Base-by-base conservation (phyloP, 2,888 invertebrate genomes). In the Melipona beecheii region DNA sequence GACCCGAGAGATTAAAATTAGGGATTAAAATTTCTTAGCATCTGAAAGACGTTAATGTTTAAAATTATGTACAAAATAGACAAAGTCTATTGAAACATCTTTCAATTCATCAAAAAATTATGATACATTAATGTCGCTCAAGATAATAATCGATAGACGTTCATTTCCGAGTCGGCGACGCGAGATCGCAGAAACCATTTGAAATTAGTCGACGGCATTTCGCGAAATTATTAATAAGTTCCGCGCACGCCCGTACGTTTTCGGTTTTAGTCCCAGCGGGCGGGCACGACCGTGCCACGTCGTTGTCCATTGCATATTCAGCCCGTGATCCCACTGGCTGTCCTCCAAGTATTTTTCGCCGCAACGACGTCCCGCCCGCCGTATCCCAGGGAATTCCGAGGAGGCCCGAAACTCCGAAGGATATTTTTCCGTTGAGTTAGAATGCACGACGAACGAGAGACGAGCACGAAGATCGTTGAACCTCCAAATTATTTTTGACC, bases 141-240 rank as follows among this genome's bases (percentile, higher is more conserved):
- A 4, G 31, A 31, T 31, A 31, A 31, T 31, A 31, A 31, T 31
- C 31, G 4, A 31, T 31, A 31, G 4, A 31, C 31, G 31, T 31
- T 31, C 31, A 31, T 31, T 31, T 31, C 0, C 31, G 31, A 4
- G 31, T 31, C 24, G 13, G 73, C 81, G 54, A 50, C 65, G 36
- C 43, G 77, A 75, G 77, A 82, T 84, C 80, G 62, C 31, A 65
- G 81, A 31, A 75, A 78, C 75, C 76, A 68, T 75, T 78, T 50
- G 82, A 65, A 71, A 81, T 76, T 72, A 62, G 52, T 36, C 66
- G 66, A 36, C 60, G 58, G 17, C 52, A 79, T 65, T 81, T 69
- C 65, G 31, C 31, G 54, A 73, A 84, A 86, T 82, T 85, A 85
- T 80, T 86, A 89, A 86, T 84, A 84, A 82, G 74, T 83, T 66